Base-by-base conservation (phyloP, 2,888 invertebrate species). In the Aphidius colemani region DNA sequence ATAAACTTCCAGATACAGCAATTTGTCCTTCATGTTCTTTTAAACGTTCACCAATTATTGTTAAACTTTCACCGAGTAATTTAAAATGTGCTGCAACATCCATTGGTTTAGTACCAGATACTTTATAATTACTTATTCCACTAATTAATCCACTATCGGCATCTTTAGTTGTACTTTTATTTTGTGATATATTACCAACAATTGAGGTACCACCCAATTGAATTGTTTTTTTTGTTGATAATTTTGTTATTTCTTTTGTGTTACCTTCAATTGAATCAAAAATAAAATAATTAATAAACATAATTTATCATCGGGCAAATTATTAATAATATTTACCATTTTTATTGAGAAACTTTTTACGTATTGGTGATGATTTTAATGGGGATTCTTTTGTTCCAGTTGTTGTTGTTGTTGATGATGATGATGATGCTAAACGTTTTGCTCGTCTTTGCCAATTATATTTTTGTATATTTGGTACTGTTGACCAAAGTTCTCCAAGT, bases 21-120 rank as follows among this genome's bases (percentile, higher is more conserved):
- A 96, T 95, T 83, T 96, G 94, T 9, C 96, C 96, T 89, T 95
- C 94, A 75, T 96, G 96, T 75, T 96, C 96, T 80, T 95, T 95
- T 6, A 97, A 86, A 48, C 96, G 84, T 81, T 94, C 94, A 0
- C 98, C 97, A 71, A 98, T 96, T 77, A 95, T 95, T 55, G 93
- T 92, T 13, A 98, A 86, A 75, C 95, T 96, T 82, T 97, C 97
- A 0, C 97, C 97, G 10, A 98, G 85, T 63, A 97, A 85, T 60
- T 95, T 92, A 8, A 97, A 85, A 81, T 97, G 96, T 0, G 97
- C 96, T 0, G 96, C 96, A 30, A 95, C 92, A 81, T 97, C 96
- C 1, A 94, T 89, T 0, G 95, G 91, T 62, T 91, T 89, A 53
- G 92, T 92, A 7, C 91, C 91, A 7, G 89, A 86, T 39, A 89